A percentile compares a stretch with the other conserved stretches of the same genome.
phyloP scores from a whole-genome alignment of 2,113 vertebrate species.

The Nothobranchius furzeri region DNA sequence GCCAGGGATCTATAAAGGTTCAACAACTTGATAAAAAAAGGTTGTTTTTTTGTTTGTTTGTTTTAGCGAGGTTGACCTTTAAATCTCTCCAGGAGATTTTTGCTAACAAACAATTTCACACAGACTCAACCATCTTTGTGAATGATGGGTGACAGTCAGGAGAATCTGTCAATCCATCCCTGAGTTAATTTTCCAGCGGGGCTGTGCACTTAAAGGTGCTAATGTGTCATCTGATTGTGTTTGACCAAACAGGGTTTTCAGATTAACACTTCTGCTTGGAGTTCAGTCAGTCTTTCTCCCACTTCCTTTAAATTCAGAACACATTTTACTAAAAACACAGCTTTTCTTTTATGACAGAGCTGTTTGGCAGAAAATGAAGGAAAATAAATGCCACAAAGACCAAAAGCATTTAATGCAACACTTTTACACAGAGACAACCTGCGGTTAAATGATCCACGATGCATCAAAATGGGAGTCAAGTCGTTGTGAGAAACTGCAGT shows the following conservation, averaged over 20 bases:
- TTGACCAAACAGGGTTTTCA: slow-evolving; percentile 17
- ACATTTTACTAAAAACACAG: neutral
- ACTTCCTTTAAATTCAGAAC: slow-evolving; percentile 19
- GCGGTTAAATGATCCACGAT: slow-evolving; percentile 11
- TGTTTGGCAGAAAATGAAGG: slow-evolving; percentile 32
- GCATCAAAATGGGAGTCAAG: slow-evolving; percentile 36
- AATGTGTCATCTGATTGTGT: slow-evolving; percentile 17
- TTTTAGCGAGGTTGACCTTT: too few relatives aligned
- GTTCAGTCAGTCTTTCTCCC: slow-evolving; percentile 8
- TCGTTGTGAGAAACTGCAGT: slow-evolving; percentile 31
- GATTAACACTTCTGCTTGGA: slow-evolving; percentile 26
- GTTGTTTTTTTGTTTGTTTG: too few relatives aligned
- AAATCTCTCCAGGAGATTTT: too few relatives aligned
- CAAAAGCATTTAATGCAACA: slow-evolving; percentile 12
- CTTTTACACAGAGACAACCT: slow-evolving; percentile 24
- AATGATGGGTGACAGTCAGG: too few relatives aligned
- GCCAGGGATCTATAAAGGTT: too few relatives aligned
- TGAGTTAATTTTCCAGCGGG: neutral
- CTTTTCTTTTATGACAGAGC: slow-evolving; percentile 17
- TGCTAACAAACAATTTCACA: too few relatives aligned
- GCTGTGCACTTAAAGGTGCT: slow-evolving; percentile 14
- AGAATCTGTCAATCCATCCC: too few relatives aligned
- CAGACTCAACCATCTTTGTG: too few relatives aligned
- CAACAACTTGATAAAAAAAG: too few relatives aligned
- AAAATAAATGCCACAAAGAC: slow-evolving; percentile 3